Evolutionary conservation across 2,113 vertebrate genomes (phyloP).

Genomic region (Hydrochoerus hydrochaeris): DNA sequence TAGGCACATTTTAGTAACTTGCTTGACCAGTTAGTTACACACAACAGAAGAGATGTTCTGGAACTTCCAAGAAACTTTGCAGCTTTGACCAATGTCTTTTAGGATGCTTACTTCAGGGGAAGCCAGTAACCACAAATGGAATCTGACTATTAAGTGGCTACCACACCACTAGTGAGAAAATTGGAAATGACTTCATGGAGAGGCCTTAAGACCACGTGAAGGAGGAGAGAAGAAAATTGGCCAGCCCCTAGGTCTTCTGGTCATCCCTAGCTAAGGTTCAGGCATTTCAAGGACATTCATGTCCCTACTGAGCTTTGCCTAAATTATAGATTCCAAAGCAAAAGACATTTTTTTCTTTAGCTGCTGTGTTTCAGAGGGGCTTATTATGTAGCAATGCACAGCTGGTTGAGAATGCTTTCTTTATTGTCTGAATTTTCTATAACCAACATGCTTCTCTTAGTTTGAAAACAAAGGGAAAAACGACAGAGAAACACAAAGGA

Average conservation of each 20-base stretch:
- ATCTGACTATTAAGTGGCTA: not conserved
- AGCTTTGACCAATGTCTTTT: not conserved
- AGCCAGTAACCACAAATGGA: not conserved
- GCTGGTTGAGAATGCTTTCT: not conserved
- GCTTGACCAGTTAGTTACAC: not conserved
- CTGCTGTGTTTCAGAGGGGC: not conserved
- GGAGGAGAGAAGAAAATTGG: not conserved
- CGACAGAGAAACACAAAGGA: constrained; percentile 54
- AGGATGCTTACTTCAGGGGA: not conserved
- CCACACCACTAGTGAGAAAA: not conserved
- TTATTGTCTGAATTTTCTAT: constrained; percentile 30
- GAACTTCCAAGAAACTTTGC: not conserved
- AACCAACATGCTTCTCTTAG: constrained; percentile 32
- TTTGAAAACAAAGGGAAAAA: constrained; percentile 64
- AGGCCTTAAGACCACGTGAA: not conserved
- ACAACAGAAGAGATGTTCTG: not conserved
- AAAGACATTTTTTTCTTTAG: constrained; percentile 18
- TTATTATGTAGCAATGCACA: constrained; percentile 14
- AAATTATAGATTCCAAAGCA: constrained; percentile 38
- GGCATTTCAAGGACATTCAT: not conserved
- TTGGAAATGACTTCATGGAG: not conserved
- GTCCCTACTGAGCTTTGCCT: not conserved
- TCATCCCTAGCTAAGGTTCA: not conserved
- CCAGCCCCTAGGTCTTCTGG: not conserved
- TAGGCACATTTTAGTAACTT: not conserved